A percentile compares a stretch with the other conserved stretches of the same genome.
Evolutionary conservation across 2,888 invertebrate species (phyloP).

Genomic region (Malacosoma neustria): DNA sequence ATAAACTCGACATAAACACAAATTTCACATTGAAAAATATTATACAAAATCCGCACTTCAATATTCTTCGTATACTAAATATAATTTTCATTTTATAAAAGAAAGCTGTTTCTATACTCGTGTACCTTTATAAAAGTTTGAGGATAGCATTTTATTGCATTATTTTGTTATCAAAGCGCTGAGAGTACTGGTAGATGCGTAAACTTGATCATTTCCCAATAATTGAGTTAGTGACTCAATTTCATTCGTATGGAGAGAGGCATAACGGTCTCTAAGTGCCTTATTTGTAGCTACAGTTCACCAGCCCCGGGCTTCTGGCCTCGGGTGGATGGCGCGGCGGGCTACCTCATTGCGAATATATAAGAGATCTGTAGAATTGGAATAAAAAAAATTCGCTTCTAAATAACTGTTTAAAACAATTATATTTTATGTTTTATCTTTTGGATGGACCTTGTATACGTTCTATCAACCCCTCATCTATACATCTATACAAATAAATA

Average conservation of each 20-base stretch:
- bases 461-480: too few species aligned
- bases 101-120: too few species aligned
- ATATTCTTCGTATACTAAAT: too few species aligned
- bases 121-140: too few species aligned
- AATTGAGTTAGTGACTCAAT: slow-evolving; percentile 22
- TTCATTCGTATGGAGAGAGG: slow-evolving; percentile 15
- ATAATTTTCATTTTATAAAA: too few species aligned
- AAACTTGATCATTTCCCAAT: slow-evolving; percentile 19
- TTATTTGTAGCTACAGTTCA: not conserved
- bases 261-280: slow-evolving; percentile 4
- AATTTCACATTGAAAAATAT: too few species aligned
- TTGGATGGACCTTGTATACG: too few species aligned
- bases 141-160: too few species aligned
- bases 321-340: not conserved
- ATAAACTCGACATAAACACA: not conserved
- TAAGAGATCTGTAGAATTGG: not conserved
- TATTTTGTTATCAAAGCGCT: not conserved
- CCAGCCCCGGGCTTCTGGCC: not conserved
- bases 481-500: too few species aligned
- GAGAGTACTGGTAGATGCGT: not conserved
- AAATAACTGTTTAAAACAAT: too few species aligned
- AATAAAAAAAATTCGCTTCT: not conserved
- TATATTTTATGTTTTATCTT: too few species aligned
- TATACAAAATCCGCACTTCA: too few species aligned
- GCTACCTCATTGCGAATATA: not conserved